phyloP scores from a whole-genome alignment of 2,888 invertebrate genomes.

The Lucinisca nassula region DNA sequence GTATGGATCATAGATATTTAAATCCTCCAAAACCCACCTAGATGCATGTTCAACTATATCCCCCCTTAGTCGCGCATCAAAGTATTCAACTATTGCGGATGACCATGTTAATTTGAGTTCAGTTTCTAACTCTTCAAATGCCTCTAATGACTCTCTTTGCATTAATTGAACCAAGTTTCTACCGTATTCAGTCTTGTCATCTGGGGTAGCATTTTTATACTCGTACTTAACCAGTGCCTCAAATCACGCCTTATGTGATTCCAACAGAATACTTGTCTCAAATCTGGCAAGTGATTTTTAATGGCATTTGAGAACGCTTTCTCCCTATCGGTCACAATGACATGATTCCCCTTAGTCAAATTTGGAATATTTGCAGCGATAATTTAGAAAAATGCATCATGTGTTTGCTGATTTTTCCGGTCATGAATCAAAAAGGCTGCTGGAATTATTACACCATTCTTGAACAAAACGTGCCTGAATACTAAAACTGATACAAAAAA shows the following conservation, averaged over 20 bases:
- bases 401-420: not conserved
- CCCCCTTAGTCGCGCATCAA: not conserved
- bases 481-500: not conserved
- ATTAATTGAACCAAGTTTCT: not conserved
- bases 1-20: not conserved
- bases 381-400: not conserved
- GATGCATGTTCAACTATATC: not conserved
- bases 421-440: not conserved
- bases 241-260: not conserved
- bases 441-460: not conserved
- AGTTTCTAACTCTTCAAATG: not conserved
- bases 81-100: not conserved
- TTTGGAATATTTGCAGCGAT: not conserved
- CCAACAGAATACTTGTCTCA: not conserved
- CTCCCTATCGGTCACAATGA: not conserved
- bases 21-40: not conserved
- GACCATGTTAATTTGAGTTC: not conserved
- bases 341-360: not conserved
- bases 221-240: not conserved
- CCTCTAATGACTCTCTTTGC: not conserved
- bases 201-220: not conserved
- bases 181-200: not conserved
- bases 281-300: not conserved
- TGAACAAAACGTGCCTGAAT: not conserved
- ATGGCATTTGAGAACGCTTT: not conserved